A percentile compares a stretch with the other conserved stretches of the same genome.
Conservation (phyloP, 2,797 vertebrate genomes). For the Astyanax mexicanus region DNA sequence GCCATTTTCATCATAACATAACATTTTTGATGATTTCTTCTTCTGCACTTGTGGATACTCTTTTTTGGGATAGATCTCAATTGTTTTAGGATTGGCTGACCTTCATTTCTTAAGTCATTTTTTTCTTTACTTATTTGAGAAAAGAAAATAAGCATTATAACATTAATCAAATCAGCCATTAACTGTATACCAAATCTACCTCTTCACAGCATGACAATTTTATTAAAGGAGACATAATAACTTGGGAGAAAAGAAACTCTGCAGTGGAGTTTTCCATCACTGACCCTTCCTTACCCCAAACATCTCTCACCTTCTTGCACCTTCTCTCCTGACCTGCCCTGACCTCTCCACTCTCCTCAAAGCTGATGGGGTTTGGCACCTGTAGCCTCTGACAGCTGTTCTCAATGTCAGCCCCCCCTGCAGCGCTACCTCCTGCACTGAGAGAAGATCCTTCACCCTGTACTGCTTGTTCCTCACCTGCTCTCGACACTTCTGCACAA, state of each 20-base stretch:
- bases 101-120: too few species aligned
- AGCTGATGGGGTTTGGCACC: constrained; percentile 1
- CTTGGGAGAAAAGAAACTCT: not conserved
- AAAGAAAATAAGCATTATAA: too few species aligned
- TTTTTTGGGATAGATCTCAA: too few species aligned
- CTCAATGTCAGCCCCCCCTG: not conserved
- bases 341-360: not conserved
- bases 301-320: not conserved
- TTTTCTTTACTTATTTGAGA: too few species aligned
- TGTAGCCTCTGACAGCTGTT: constrained; percentile 10
- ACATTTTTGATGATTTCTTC: too few species aligned
- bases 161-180: too few species aligned
- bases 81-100: too few species aligned
- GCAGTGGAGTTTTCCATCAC: not conserved
- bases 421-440: not conserved
- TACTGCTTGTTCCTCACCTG: not conserved
- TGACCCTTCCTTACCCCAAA: not conserved
- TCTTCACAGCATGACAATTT: too few species aligned
- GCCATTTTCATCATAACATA: too few species aligned
- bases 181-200: too few species aligned
- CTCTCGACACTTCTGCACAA: not conserved
- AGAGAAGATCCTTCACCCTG: not conserved
- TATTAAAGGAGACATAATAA: not conserved
- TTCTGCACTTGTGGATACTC: too few species aligned
- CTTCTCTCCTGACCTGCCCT: not conserved